A percentile compares a stretch with the other conserved stretches of the same genome.
Evolutionary conservation across 2,888 invertebrate genomes (phyloP).

Genomic region (Lithosia quadra): DNA sequence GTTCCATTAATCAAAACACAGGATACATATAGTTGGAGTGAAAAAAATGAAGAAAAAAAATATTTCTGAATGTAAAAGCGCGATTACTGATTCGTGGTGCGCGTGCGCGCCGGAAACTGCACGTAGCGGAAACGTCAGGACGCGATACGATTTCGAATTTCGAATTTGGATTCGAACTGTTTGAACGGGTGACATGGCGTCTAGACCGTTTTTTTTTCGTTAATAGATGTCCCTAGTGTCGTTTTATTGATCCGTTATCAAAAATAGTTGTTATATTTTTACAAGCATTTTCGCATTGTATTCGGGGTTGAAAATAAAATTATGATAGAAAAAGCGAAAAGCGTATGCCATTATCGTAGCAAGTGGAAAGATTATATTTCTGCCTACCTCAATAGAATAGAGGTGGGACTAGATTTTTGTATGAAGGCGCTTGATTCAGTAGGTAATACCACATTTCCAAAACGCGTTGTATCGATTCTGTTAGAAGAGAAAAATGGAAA

Average conservation of each 20-base stretch:
- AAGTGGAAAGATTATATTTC: too few species aligned
- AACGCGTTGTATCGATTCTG: too few species aligned
- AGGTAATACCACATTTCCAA: too few species aligned
- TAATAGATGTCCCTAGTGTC: slow-evolving; percentile 54
- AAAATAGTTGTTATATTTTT: background rate
- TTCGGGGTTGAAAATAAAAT: too few species aligned
- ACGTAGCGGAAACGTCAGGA: slow-evolving; percentile 85
- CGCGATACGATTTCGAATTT: slow-evolving; percentile 86
- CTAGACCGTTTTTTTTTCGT: slow-evolving; percentile 66
- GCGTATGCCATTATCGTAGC: too few species aligned
- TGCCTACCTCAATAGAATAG: too few species aligned
- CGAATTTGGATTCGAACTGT: slow-evolving; percentile 78
- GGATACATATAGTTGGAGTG: slow-evolving; percentile 77
- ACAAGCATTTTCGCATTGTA: too few species aligned
- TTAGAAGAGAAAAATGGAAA: too few species aligned
- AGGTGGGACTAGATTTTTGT: too few species aligned
- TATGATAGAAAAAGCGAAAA: too few species aligned
- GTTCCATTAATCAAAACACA: slow-evolving; percentile 81
- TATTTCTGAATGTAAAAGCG: slow-evolving; percentile 62
- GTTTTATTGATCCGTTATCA: slow-evolving; percentile 43
- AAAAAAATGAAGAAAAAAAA: slow-evolving; percentile 59
- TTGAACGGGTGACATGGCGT: slow-evolving; percentile 74
- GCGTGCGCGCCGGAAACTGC: slow-evolving; percentile 80
- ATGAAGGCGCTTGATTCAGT: too few species aligned
- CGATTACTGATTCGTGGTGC: slow-evolving; percentile 82